phyloP scores from a whole-genome alignment of 1,140 invertebrate species.

The Coenobita brevimanus region DNA sequence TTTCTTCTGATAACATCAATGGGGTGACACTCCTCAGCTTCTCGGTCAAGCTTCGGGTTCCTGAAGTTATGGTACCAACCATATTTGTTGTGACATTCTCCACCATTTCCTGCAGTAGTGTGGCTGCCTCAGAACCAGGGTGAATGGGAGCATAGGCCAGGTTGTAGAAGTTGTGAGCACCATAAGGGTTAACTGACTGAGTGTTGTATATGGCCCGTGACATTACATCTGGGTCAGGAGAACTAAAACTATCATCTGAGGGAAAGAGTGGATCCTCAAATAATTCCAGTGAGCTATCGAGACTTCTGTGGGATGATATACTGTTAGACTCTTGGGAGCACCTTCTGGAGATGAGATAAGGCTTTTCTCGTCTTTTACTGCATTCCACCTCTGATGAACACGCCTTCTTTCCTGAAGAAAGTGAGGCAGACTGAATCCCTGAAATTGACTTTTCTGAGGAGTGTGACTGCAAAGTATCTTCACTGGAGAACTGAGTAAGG shows the following conservation, averaged over 20 bases:
- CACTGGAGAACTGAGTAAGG: conserved; percentile 19
- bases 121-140: conserved; percentile 45
- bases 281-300: conserved; percentile 40
- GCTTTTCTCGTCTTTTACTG: conserved; percentile 3
- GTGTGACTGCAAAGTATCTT: conserved; percentile 33
- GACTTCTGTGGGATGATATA: conserved; percentile 29
- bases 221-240: conserved; percentile 31
- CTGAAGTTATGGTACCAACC: conserved; percentile 42
- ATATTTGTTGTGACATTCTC: conserved; percentile 55
- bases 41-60: conserved; percentile 37
- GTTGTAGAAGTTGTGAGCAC: conserved; percentile 34
- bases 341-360: background rate
- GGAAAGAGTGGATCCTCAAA: conserved; percentile 52
- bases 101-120: conserved; percentile 44
- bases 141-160: conserved; percentile 47
- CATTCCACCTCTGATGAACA: background rate
- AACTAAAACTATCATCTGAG: conserved; percentile 32
- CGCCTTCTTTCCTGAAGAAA: background rate
- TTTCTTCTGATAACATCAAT: conserved; percentile 4
- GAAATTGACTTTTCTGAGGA: background rate
- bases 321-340: conserved; percentile 31
- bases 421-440: background rate
- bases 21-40: conserved; percentile 38
- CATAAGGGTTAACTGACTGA: background rate
- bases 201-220: conserved; percentile 16